A percentile compares a stretch with the other conserved stretches of the same genome.
These are phyloP conservation scores for Pachycephus smyrnensis DNA, from an alignment of 2,888 invertebrate genomes.

Conservation along the genomic window DNA sequence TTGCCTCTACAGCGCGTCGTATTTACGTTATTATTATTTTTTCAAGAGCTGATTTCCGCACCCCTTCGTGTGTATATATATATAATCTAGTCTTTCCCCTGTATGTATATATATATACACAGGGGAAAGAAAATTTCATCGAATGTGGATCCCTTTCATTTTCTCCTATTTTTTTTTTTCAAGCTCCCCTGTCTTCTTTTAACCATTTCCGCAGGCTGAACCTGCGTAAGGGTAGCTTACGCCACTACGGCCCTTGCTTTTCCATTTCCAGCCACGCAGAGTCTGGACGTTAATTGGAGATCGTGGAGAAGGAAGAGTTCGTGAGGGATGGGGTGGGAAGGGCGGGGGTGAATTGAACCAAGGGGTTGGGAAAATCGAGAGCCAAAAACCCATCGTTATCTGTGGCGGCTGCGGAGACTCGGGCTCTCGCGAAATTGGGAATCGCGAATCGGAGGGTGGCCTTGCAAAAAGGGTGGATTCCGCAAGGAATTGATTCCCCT, in stretches of 20 bases:
- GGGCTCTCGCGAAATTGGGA: not conserved
- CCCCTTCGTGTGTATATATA: not conserved
- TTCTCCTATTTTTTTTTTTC: not conserved
- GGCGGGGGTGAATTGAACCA: not conserved
- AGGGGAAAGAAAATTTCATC: not conserved
- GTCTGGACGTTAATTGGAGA: not conserved
- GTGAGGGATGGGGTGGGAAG: not conserved
- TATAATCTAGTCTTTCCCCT: not conserved
- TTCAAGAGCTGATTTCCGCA: not conserved
- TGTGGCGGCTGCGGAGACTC: not conserved
- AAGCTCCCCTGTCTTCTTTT: not conserved
- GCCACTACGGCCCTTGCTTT: not conserved
- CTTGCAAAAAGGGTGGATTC: not conserved
- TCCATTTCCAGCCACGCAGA: not conserved
- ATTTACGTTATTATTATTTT: not conserved
- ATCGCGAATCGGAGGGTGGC: not conserved
- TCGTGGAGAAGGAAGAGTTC: not conserved
- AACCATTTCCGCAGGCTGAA: not conserved
- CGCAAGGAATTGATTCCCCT: not conserved
- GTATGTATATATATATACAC: not conserved
- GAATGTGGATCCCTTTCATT: not conserved
- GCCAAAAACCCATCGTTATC: not conserved
- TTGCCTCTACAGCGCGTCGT: not conserved
- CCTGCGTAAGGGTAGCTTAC: not conserved
- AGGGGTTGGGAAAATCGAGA: not conserved